Base-by-base conservation (phyloP, 2,888 invertebrate genomes). In the Slavum lentiscoides region DNA sequence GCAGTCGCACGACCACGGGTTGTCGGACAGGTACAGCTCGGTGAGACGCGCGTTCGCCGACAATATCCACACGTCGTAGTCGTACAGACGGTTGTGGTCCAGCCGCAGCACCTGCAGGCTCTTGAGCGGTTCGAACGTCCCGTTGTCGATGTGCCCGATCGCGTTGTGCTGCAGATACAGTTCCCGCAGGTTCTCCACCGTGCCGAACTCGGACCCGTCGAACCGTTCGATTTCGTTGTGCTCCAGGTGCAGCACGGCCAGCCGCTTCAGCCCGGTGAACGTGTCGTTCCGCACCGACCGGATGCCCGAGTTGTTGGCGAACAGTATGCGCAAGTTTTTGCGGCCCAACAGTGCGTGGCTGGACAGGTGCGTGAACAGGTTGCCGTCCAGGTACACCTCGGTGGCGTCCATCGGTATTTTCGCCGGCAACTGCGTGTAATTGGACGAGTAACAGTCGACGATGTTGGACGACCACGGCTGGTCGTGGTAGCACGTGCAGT, bases 371-470 rank as follows among this genome's bases (percentile, higher is more conserved):
- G 93, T 92, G 86, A 97, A 93, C 86, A 93, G 91, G 86, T 97
- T 96, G 83, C 96, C 96, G 87, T 96, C 96, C 85, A 97, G 90
- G 87, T 95, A 96, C 82, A 97, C 91, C 88, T 96, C 95, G 49
- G 97, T 97, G 84, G 96, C 95, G 88, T 96, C 96, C 95, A 97
- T 96, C 82, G 97, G 97, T 84, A 97, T 92, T 83, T 93, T 92
- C 83, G 91, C 92, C 19, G 96, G 96, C 89, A 96, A 92, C 86
- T 91, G 92, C 37, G 91, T 90, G 88, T 94, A 94, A 82, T 92
- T 92, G 55, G 92, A 91, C 82, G 90, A 91, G 23, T 94, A 94
- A 88, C 96, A 96, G 87, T 95, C 95, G 84, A 96, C 96, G 84
- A 96, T 94, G 86, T 96, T 96, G 2, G 94, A 94, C 30, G 93